A percentile compares a stretch with the other conserved stretches of the same genome.
Evolutionary conservation across 2,113 vertebrate genomes (phyloP).

Genomic region (Lutjanus erythropterus): DNA sequence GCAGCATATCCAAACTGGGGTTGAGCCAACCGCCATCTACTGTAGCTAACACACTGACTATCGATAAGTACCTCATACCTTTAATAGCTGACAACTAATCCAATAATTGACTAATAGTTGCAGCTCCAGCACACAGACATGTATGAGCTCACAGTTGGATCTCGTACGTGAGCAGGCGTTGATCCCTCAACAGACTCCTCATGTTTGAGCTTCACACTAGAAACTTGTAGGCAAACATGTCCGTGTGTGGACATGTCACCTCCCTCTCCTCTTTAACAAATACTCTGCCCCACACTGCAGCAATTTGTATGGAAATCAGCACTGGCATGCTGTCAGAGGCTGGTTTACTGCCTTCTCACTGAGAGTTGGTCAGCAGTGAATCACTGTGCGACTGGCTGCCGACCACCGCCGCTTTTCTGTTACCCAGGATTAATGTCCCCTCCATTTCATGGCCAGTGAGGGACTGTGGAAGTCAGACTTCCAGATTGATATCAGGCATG

Average conservation of each 20-base stretch:
- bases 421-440: constrained; percentile 71
- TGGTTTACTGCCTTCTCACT: constrained; percentile 70
- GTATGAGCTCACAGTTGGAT: constrained; percentile 17
- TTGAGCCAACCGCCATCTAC: no score
- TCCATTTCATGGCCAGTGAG: constrained; percentile 65
- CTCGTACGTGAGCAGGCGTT: not conserved
- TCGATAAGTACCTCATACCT: no score
- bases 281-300: constrained; percentile 22
- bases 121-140: constrained; percentile 5
- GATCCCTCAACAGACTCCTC: not conserved
- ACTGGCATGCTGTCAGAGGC: constrained; percentile 47
- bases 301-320: constrained; percentile 76
- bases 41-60: no score
- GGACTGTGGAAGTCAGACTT: constrained; percentile 61
- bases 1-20: no score
- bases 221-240: constrained; percentile 53
- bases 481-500: constrained; percentile 67
- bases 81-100: no score
- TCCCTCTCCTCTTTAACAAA: constrained; percentile 52
- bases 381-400: constrained; percentile 56
- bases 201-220: constrained; percentile 46
- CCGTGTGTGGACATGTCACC: constrained; percentile 50
- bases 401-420: constrained; percentile 50
- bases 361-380: constrained; percentile 71
- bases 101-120: no score